These are phyloP conservation scores for Pterois miles DNA, from an alignment of 2,797 vertebrate genomes.

Conservation along the genomic window DNA sequence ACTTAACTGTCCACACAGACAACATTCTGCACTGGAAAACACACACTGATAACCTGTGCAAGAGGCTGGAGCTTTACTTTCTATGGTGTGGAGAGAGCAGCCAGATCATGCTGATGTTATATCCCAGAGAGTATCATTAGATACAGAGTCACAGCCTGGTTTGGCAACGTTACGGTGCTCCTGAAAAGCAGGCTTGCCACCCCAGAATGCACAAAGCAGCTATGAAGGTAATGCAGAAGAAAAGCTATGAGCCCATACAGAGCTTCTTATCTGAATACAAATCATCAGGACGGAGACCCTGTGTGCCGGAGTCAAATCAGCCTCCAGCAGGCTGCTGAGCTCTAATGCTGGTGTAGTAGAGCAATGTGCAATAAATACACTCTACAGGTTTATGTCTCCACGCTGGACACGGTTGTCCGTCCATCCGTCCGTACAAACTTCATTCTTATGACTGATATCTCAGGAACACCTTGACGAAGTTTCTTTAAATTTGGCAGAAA, in stretches of 20 bases:
- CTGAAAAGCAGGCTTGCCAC: too few relatives aligned
- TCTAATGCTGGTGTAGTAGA: not conserved
- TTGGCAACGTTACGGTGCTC: not conserved
- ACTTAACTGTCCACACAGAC: not conserved
- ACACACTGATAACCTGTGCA: not conserved
- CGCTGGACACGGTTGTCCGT: accelerated
- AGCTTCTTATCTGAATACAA: not conserved
- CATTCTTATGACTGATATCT: too few relatives aligned
- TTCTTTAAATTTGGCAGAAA: too few relatives aligned
- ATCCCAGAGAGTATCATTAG: not conserved
- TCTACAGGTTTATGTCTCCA: too few relatives aligned
- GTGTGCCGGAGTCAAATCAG: not conserved
- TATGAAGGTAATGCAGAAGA: not conserved
- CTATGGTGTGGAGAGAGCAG: not conserved
- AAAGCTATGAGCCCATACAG: not conserved
- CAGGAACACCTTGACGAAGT: too few relatives aligned
- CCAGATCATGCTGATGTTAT: not conserved
- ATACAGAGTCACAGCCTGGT: not conserved
- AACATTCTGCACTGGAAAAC: not conserved
- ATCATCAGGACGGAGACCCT: not conserved
- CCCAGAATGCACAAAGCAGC: too few relatives aligned
- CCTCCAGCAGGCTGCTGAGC: not conserved
- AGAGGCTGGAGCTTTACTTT: not conserved
- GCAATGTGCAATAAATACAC: too few relatives aligned
- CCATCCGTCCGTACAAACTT: too few relatives aligned